These are phyloP conservation scores for Netelia melanura DNA, from an alignment of 2,888 invertebrate genomes.

Conservation along the genomic window DNA sequence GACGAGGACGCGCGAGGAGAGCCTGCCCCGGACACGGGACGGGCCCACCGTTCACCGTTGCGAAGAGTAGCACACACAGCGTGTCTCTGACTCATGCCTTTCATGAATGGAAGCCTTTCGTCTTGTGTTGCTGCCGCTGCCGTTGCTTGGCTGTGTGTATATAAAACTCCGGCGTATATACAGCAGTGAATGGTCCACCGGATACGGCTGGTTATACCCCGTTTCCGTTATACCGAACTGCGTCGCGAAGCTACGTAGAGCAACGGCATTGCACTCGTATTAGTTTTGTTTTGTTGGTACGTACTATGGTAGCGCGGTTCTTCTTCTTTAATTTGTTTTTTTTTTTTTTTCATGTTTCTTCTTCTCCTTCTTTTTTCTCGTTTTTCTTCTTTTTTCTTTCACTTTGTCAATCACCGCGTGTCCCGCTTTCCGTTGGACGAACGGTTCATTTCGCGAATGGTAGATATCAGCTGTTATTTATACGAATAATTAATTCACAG, in stretches of 20 bases:
- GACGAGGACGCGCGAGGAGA: conserved; percentile 44
- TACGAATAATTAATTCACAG: background rate
- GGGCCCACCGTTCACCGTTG: conserved; percentile 64
- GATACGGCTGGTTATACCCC: conserved; percentile 82
- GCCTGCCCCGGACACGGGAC: conserved; percentile 45
- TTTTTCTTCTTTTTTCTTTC: background rate
- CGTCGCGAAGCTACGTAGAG: conserved; percentile 67
- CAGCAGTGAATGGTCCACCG: conserved; percentile 81
- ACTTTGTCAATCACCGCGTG: too few relatives aligned
- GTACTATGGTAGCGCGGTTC: background rate
- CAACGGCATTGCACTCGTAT: conserved; percentile 44
- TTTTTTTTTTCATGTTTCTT: background rate
- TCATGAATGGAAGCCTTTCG: conserved; percentile 82
- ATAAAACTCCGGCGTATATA: conserved; percentile 18
- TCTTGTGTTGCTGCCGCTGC: conserved; percentile 71
- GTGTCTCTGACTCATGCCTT: conserved; percentile 78
- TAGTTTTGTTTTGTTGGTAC: conserved; percentile 23
- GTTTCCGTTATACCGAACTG: conserved; percentile 80
- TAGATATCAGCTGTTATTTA: too few relatives aligned
- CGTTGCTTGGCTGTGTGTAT: conserved; percentile 35
- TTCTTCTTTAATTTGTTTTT: background rate
- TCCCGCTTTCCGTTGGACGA: too few relatives aligned
- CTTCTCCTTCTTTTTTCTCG: background rate
- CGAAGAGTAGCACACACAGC: conserved; percentile 56
- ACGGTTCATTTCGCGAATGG: too few relatives aligned